A percentile compares a stretch with the other conserved stretches of the same genome.
phyloP scores from a whole-genome alignment of 2,888 invertebrate genomes.

The Pegoplata infirma region DNA sequence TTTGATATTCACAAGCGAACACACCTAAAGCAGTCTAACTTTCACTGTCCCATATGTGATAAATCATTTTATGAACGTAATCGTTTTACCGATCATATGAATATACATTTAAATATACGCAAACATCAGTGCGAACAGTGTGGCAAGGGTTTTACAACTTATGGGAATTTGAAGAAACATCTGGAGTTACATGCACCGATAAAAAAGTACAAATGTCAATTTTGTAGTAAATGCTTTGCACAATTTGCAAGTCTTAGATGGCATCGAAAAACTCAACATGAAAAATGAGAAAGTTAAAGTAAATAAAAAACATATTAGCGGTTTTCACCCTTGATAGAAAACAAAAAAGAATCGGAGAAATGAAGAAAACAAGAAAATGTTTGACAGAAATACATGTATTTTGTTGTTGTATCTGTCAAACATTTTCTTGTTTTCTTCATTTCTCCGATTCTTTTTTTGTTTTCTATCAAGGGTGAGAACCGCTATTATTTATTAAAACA shows the following conservation, averaged over 20 bases:
- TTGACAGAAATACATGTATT: no score
- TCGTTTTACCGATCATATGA: constrained; percentile 74
- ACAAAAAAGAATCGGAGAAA: no score
- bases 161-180: constrained; percentile 72
- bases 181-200: constrained; percentile 69
- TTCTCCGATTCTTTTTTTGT: no score
- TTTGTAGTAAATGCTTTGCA: constrained; percentile 70
- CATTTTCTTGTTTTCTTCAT: no score
- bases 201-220: constrained; percentile 72
- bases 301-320: no score
- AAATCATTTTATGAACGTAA: constrained; percentile 74
- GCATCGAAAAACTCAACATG: constrained; percentile 65
- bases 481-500: no score
- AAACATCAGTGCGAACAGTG: constrained; percentile 72
- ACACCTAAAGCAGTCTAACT: constrained; percentile 72
- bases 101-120: constrained; percentile 72
- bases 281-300: constrained; percentile 21
- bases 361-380: no score
- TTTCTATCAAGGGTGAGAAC: no score
- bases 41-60: constrained; percentile 72
- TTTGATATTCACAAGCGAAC: constrained; percentile 71
- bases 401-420: no score
- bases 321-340: no score
- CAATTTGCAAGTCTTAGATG: constrained; percentile 72
- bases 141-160: constrained; percentile 71